Evolutionary conservation across 1,140 invertebrate genomes (phyloP).

Genomic region (Orchestia grillus): DNA sequence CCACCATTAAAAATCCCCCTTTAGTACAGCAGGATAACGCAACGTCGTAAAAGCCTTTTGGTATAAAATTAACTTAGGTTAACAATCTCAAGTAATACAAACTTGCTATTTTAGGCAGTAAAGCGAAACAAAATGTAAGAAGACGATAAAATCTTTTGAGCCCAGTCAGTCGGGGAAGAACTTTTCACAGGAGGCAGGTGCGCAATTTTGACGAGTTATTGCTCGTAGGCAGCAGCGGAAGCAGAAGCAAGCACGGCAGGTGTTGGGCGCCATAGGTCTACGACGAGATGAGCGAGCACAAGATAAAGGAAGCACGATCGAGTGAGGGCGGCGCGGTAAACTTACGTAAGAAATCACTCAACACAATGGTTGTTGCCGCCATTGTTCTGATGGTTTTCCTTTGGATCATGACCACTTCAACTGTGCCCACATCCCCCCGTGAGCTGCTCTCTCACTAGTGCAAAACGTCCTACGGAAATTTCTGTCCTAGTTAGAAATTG

Average conservation of each 20-base stretch:
- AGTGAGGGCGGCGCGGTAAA: background rate
- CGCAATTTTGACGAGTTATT: background rate
- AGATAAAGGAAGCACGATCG: background rate
- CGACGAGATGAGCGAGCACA: background rate
- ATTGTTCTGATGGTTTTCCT: background rate
- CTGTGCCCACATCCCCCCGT: background rate
- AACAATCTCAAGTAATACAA: background rate
- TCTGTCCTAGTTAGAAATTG: background rate
- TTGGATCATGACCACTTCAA: background rate
- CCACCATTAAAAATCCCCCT: too few relatives aligned
- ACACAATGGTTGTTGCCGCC: constrained; percentile 3
- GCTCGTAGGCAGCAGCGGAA: background rate
- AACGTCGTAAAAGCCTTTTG: too few relatives aligned
- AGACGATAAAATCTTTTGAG: background rate
- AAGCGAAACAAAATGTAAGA: background rate
- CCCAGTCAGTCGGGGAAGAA: background rate
- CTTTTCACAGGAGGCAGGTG: background rate
- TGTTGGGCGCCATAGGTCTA: constrained; percentile 10
- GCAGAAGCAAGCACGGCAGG: background rate
- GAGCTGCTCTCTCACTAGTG: background rate
- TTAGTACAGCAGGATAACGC: too few relatives aligned
- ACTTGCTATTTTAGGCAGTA: background rate
- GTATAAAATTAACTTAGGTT: too few relatives aligned
- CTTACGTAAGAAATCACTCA: constrained; percentile 4
- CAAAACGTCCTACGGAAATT: background rate